A percentile compares a stretch with the other conserved stretches of the same genome.
Conservation (phyloP, 1,140 invertebrate genomes). For the Drosophila eugracilis region DNA sequence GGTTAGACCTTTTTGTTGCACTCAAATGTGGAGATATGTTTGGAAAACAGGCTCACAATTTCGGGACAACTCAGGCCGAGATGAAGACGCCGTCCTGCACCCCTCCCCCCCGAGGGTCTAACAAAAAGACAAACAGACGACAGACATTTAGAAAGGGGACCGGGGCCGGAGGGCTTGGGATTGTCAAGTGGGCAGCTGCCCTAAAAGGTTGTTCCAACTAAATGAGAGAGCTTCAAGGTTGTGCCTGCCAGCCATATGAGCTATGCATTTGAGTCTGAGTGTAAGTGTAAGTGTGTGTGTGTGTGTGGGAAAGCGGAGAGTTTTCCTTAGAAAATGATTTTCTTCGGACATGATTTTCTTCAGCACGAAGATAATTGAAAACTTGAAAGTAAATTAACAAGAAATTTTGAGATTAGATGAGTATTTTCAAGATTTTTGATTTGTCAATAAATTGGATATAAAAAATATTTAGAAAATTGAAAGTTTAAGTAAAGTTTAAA, state of each 20-base stretch:
- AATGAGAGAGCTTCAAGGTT: slow-evolving; percentile 37
- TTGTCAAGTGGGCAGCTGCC: slow-evolving; percentile 8
- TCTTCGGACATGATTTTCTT: slow-evolving; percentile 24
- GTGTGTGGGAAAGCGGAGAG: background rate
- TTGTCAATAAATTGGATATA: too few species aligned
- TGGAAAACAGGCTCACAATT: slow-evolving; percentile 18
- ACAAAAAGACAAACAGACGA: slow-evolving; percentile 19
- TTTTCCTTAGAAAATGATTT: slow-evolving; percentile 24
- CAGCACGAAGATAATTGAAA: background rate
- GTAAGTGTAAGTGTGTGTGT: background rate
- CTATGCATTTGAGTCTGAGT: background rate
- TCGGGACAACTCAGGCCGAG: slow-evolving; percentile 27
- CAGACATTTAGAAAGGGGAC: background rate
- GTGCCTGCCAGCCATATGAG: slow-evolving; percentile 26
- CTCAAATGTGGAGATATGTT: slow-evolving; percentile 31
- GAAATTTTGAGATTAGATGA: too few species aligned
- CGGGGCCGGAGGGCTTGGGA: too few species aligned
- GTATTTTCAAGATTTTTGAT: too few species aligned
- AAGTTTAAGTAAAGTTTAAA: background rate
- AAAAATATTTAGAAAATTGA: too few species aligned
- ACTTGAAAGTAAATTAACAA: too few species aligned
- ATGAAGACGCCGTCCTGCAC: slow-evolving; percentile 22
- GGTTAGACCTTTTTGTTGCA: slow-evolving; percentile 18
- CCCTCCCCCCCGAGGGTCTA: slow-evolving; percentile 7
- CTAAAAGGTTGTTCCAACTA: slow-evolving; percentile 37